phyloP scores from a whole-genome alignment of 1,140 invertebrate species.

The Dreissena polymorpha region DNA sequence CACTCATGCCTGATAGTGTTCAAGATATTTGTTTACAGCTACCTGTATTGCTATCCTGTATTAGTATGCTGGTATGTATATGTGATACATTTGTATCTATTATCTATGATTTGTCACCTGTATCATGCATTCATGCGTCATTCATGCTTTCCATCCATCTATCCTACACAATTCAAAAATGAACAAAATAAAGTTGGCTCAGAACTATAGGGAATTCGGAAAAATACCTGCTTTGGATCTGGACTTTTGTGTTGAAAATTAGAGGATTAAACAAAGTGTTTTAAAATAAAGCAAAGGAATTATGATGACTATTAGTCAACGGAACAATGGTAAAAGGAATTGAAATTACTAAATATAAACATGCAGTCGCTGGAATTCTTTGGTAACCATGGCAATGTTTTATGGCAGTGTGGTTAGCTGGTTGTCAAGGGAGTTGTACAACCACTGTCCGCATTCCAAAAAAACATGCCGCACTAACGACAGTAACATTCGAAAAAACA shows the following conservation, averaged over 20 bases:
- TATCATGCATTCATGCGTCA: constrained; percentile 58
- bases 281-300: too few species aligned
- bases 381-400: constrained; percentile 64
- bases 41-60: neutral
- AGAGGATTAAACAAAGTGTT: too few species aligned
- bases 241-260: too few species aligned
- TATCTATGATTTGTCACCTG: constrained; percentile 45
- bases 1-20: too few species aligned
- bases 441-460: constrained; percentile 96
- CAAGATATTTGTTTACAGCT: too few species aligned
- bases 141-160: constrained; percentile 62
- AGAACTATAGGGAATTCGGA: constrained; percentile 6
- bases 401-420: constrained; percentile 99
- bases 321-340: neutral
- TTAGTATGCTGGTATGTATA: constrained; percentile 11
- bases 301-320: neutral
- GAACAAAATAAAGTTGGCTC: constrained; percentile 22
- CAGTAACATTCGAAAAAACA: neutral
- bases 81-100: constrained; percentile 2
- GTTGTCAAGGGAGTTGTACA: constrained; percentile 90
- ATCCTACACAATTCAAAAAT: constrained; percentile 43
- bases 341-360: constrained; percentile 1
- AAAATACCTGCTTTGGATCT: too few species aligned
- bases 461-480: constrained; percentile 51
- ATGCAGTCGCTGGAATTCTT: constrained; percentile 7